Evolutionary conservation across 2,113 vertebrate genomes (phyloP).

Genomic region (Chlorodrepanis virens): DNA sequence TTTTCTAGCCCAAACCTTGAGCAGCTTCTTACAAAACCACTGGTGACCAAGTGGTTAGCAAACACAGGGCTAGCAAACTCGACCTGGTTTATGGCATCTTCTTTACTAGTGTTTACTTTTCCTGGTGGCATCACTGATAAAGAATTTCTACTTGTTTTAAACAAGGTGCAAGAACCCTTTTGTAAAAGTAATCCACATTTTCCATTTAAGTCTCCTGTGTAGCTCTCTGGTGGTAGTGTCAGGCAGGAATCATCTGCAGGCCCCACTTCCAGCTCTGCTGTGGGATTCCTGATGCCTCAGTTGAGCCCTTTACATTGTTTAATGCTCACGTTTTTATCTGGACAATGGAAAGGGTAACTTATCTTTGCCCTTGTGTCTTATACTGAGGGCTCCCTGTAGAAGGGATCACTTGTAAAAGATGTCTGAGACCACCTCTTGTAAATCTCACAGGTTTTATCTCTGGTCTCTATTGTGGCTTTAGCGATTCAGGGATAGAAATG

Average conservation of each 20-base stretch:
- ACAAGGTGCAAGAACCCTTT: not conserved
- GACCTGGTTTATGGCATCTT: not conserved
- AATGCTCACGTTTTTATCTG: not conserved
- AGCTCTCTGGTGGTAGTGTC: not conserved
- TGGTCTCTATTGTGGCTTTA: not conserved
- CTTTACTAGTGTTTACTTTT: not conserved
- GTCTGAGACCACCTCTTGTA: not conserved
- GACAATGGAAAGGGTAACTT: not conserved
- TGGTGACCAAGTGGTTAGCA: not conserved
- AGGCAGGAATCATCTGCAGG: not conserved
- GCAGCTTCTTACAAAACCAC: not conserved
- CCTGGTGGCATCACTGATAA: not conserved
- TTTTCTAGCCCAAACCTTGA: not conserved
- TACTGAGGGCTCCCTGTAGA: not conserved
- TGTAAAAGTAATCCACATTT: not conserved
- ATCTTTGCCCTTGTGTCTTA: not conserved
- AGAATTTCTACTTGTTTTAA: not conserved
- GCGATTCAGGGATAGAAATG: not conserved
- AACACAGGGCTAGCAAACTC: not conserved
- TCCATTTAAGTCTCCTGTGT: not conserved
- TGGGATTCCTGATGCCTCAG: not conserved
- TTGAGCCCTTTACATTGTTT: not conserved
- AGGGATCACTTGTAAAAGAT: not conserved
- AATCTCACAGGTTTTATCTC: not conserved
- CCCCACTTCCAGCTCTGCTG: not conserved